Percentiles rank a stretch among this genome's conserved stretches.
Conservation (phyloP, 2,113 vertebrate genomes). For the Neogale vison region DNA sequence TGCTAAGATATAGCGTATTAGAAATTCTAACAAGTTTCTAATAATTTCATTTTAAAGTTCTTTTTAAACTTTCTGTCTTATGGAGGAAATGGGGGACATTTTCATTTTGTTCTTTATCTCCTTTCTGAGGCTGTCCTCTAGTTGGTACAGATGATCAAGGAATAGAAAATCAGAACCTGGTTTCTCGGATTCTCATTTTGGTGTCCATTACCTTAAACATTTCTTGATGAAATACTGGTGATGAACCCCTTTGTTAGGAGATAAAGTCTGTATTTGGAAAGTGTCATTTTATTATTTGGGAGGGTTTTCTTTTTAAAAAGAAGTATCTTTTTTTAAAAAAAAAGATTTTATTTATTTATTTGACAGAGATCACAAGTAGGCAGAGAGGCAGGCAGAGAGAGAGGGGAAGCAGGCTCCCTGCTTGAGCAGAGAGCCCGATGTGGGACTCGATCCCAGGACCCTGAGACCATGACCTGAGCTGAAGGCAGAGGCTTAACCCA, state of each 20-base stretch:
- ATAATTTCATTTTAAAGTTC: conserved; percentile 37
- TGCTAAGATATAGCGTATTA: neutral
- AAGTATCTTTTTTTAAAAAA: too few relatives aligned
- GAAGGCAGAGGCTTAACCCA: too few relatives aligned
- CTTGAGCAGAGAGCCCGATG: too few relatives aligned
- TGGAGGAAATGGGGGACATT: neutral
- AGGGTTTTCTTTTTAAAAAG: neutral
- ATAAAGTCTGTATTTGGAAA: conserved; percentile 11
- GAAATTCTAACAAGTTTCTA: conserved; percentile 26
- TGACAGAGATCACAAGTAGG: too few relatives aligned
- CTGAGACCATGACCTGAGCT: too few relatives aligned
- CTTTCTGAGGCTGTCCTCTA: neutral
- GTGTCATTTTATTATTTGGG: neutral
- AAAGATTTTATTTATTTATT: too few relatives aligned
- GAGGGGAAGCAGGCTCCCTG: too few relatives aligned
- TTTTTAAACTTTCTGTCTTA: neutral
- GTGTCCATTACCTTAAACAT: neutral
- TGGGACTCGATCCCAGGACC: too few relatives aligned
- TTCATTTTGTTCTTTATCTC: conserved; percentile 21
- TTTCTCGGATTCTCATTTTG: neutral
- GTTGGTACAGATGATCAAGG: conserved; percentile 45
- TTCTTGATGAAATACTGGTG: neutral
- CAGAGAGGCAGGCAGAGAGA: too few relatives aligned
- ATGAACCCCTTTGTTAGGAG: neutral
- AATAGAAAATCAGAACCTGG: neutral